Base-by-base conservation (phyloP, 2,888 invertebrate genomes). In the Nemotelus pantherinus region DNA sequence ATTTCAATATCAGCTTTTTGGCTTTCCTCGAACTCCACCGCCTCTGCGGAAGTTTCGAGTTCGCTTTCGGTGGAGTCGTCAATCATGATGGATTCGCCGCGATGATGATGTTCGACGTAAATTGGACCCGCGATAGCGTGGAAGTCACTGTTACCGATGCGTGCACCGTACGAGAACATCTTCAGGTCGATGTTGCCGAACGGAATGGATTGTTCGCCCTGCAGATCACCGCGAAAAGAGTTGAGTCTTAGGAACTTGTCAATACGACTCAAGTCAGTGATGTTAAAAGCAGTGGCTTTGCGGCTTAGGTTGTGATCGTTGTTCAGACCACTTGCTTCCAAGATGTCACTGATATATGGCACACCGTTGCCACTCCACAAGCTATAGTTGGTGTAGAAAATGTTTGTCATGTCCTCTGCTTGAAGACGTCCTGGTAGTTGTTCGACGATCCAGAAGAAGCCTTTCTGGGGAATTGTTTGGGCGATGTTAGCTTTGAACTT, bases 371-470 rank as follows among this genome's bases (percentile, higher is more conserved):
- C 93, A 50, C 93, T 92, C 91, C 95, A 93, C 87, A 91, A 94
- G 47, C 90, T 90, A 79, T 90, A 89, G 39, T 89, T 87, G 58
- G 53, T 63, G 39, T 60, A n/a, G 58, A 79, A 70, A 53, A 78
- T 65, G 5, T 65, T 55, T 1, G 79, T 80, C 9, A 80, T 65
- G 39, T 80, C 79, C 75, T 89, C 89, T 3, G 89, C 89, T 80
- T 89, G 89, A 0, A 91, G 89, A n/a, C 89, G 86, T 0, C 91
- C 90, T 0, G 93, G 92, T 48, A 93, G 88, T 83, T 97, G 97
- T 85, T 97, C 97, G 2, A 94, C 88, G 58, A 96, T 89, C 89
- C 92, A 93, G 6, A 90, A 85, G 72, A 90, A 84, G 0, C 90
- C 90, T 78, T 83, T 84, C 25, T 77, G 80, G 65, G 78, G 74